Base-by-base conservation (phyloP, 2,797 vertebrate species). In the Epinephelus awoara region DNA sequence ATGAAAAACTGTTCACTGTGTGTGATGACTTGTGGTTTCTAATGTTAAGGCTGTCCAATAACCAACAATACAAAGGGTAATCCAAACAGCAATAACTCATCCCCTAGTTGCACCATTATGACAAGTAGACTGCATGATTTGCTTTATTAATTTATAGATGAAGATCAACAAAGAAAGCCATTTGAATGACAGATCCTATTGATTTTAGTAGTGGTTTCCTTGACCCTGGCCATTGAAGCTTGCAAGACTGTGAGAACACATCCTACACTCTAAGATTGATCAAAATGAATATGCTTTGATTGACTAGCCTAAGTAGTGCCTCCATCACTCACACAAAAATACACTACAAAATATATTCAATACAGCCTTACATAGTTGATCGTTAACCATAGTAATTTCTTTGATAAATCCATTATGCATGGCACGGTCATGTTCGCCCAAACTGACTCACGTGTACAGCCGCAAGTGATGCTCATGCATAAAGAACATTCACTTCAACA, bases 121-220 rank as follows among this genome's bases (percentile, higher is more conserved):
- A 27, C 5, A 34, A 11, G 27, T 59, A 3, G 12, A 56, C 3
- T 52, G 19, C n/a, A 58, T 34, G 25, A 51, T 59, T 78, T 25
- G 69, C 55, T 72, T 27, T 0, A 69, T 57, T 79, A 14, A 71
- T 71, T 50, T 21, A 56, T 66, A 79, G 40, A 67, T 64, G 57
- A 63, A 44, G 6, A 81, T 77, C 50, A 77, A 62, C 6, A 54
- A 17, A 69, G 49, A 68, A 57, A 56, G 18, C 15, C 8, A 62
- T 64, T 72, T 73, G 23, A 75, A 49, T 57, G 50, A 78, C 54
- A 63, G 5, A 54, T 61, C 47, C 27, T 25, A 72, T 34, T 71
- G 52, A 83, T 82, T 69, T 79, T 19, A 51, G 47, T 25, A 11
- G 17, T 58, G 47, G 50, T 75, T 38, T 79, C 50, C 44, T 68